Evolutionary conservation across 2,797 vertebrate genomes (phyloP).

Genomic region (Diglossa cyanea): DNA sequence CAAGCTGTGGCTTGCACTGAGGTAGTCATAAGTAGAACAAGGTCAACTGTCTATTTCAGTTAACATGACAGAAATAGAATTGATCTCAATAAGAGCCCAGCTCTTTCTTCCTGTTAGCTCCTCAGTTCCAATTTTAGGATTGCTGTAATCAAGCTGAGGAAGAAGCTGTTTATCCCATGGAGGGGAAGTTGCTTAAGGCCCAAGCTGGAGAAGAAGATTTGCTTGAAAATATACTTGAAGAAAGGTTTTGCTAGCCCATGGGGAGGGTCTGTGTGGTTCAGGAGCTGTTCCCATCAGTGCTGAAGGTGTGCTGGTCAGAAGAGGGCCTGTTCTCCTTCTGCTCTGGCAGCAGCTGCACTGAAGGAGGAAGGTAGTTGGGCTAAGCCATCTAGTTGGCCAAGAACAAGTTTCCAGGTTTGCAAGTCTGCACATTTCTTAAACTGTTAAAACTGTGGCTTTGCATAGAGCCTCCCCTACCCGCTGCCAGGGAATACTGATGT

Average conservation of each 20-base stretch:
- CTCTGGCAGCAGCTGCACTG: neutral
- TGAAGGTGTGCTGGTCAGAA: neutral
- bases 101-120: constrained; percentile 53
- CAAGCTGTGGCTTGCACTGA: neutral
- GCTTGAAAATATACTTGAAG: neutral
- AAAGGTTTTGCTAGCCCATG: neutral
- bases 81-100: constrained; percentile 51
- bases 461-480: neutral
- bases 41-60: constrained; percentile 48
- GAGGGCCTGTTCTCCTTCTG: neutral
- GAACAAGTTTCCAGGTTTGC: neutral
- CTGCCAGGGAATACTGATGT: constrained; percentile 10
- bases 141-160: constrained; percentile 47
- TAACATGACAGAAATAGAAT: constrained; percentile 56
- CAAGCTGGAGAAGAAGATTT: neutral
- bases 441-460: neutral
- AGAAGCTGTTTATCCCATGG: neutral
- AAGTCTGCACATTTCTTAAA: neutral
- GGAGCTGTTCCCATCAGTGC: neutral
- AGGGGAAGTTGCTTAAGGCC: neutral
- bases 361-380: neutral
- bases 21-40: constrained; percentile 43
- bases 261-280: neutral
- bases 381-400: neutral
- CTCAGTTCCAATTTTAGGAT: constrained; percentile 47